Evolutionary conservation across 2,888 invertebrate species (phyloP).

Genomic region (Volucella inflata): DNA sequence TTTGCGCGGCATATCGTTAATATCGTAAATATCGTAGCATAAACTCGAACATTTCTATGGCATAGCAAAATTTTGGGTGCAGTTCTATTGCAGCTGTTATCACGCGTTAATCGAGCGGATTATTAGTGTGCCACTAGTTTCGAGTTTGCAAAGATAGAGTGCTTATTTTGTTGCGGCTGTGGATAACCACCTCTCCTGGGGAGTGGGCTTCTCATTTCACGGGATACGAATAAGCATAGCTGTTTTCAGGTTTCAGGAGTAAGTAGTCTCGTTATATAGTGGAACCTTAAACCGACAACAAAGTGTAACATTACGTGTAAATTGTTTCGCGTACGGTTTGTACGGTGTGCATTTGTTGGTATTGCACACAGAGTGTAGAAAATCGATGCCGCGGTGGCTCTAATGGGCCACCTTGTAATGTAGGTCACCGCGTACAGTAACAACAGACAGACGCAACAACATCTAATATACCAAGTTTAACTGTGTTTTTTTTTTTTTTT

Average conservation of each 20-base stretch:
- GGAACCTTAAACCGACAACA: not conserved
- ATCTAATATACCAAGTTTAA: slow-evolving; percentile 17
- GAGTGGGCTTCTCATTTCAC: not conserved
- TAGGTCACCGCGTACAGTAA: slow-evolving; percentile 71
- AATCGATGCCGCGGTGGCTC: slow-evolving; percentile 67
- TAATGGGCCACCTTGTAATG: slow-evolving; percentile 58
- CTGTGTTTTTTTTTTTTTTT: slow-evolving; percentile 48
- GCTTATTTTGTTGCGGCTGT: slow-evolving; percentile 3
- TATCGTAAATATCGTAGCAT: slow-evolving; percentile 49
- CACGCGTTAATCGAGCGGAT: slow-evolving; percentile 53
- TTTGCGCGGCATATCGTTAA: slow-evolving; percentile 65
- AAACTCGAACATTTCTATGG: slow-evolving; percentile 15
- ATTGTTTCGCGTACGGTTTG: slow-evolving; percentile 4
- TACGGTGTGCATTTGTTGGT: slow-evolving; percentile 7
- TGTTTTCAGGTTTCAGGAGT: slow-evolving; percentile 67
- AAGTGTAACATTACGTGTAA: slow-evolving; percentile 19
- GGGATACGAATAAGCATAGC: slow-evolving; percentile 29
- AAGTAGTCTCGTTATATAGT: slow-evolving; percentile 46
- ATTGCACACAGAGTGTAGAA: slow-evolving; percentile 55
- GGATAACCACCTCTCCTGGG: not conserved
- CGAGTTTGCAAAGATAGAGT: slow-evolving; percentile 11
- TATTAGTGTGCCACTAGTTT: slow-evolving; percentile 10
- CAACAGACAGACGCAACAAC: slow-evolving; percentile 56
- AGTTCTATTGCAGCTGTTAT: slow-evolving; percentile 71
- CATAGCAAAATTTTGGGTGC: slow-evolving; percentile 61